phyloP scores from a whole-genome alignment of 2,113 vertebrate species.

The Hydropotes inermis region DNA sequence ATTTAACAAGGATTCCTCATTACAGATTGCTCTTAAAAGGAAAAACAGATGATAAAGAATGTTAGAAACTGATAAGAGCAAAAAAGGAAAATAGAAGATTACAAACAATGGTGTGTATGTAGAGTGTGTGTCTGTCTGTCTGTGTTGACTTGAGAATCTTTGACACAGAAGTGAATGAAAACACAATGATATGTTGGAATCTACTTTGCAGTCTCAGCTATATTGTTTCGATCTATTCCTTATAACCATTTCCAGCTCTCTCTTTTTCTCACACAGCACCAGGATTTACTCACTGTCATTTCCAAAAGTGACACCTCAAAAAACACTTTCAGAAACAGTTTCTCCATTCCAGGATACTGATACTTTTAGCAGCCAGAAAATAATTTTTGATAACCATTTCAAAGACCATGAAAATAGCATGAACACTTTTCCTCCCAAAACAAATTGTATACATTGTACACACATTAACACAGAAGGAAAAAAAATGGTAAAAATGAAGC shows the following conservation, averaged over 20 bases:
- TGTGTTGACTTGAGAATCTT: neutral
- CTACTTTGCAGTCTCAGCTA: slow-evolving; percentile 33
- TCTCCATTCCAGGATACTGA: slow-evolving; percentile 37
- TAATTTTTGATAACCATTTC: slow-evolving; percentile 34
- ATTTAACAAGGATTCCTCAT: neutral
- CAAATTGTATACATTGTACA: neutral
- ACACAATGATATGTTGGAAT: neutral
- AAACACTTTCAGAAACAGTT: slow-evolving; percentile 58
- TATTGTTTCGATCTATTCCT: slow-evolving; percentile 10
- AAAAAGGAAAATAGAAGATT: slow-evolving; percentile 15
- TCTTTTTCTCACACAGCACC: slow-evolving; percentile 6
- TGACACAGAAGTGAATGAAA: neutral
- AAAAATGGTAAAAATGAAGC: neutral
- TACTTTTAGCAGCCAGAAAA: slow-evolving; percentile 35
- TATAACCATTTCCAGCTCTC: slow-evolving; percentile 4
- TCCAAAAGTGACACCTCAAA: slow-evolving; percentile 62
- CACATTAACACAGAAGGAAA: neutral
- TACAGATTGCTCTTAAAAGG: neutral
- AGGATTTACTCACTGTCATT: slow-evolving; percentile 62
- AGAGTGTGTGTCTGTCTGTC: neutral
- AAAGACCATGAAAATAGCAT: slow-evolving; percentile 24
- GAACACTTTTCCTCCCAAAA: neutral
- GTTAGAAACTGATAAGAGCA: neutral
- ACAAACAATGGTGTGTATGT: neutral
- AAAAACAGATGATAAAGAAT: neutral